phyloP scores from a whole-genome alignment of 2,113 vertebrate species.

The Mus spicilegus region DNA sequence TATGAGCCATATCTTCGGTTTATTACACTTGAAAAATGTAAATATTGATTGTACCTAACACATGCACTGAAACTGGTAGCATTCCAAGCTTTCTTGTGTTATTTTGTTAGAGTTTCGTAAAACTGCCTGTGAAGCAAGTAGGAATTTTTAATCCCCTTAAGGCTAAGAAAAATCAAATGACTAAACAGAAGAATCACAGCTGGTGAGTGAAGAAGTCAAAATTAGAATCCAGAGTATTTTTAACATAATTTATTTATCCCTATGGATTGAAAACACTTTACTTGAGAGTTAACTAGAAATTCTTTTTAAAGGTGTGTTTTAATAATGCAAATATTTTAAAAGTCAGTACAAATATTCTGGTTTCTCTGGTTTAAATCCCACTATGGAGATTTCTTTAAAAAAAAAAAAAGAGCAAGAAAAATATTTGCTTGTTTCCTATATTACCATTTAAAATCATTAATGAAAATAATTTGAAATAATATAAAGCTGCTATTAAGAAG shows the following conservation, averaged over 20 bases:
- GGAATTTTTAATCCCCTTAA: slow-evolving; percentile 15
- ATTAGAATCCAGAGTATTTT: slow-evolving; percentile 38
- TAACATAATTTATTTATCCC: slow-evolving; percentile 20
- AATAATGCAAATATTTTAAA: background rate
- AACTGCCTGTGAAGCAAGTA: slow-evolving; percentile 17
- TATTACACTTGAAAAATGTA: background rate
- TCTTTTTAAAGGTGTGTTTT: background rate
- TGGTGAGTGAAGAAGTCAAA: slow-evolving; percentile 28
- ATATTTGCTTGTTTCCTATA: background rate
- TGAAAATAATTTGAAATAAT: slow-evolving; percentile 11
- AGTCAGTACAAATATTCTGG: background rate
- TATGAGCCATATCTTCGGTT: background rate
- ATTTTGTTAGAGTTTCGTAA: slow-evolving; percentile 6
- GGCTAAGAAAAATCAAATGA: slow-evolving; percentile 26
- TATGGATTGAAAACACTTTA: background rate
- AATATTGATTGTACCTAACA: background rate
- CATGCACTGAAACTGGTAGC: background rate
- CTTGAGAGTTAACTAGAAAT: background rate
- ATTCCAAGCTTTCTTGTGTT: background rate
- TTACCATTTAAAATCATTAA: background rate
- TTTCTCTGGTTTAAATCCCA: slow-evolving; percentile 3
- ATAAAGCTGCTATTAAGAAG: slow-evolving; percentile 27
- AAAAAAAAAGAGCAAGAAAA: slow-evolving; percentile 14
- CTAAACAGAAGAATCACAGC: slow-evolving; percentile 24
- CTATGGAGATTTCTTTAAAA: background rate